Evolutionary conservation across 2,797 vertebrate genomes (phyloP).

Genomic region (Melanogrammus aeglefinus): DNA sequence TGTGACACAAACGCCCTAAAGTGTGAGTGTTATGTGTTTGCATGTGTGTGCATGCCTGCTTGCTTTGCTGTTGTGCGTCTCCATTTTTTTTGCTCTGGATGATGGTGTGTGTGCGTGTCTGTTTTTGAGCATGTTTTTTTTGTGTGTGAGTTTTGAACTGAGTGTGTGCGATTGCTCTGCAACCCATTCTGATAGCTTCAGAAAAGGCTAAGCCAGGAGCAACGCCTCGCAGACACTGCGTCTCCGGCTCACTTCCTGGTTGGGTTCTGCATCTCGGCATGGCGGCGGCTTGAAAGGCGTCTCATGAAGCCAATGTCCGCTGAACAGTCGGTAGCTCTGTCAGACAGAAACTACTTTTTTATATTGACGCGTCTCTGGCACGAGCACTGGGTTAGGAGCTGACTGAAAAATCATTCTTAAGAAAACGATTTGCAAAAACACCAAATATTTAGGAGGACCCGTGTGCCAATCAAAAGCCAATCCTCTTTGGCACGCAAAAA

Average conservation of each 20-base stretch:
- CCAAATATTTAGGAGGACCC: background rate
- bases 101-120: slow-evolving; percentile 30
- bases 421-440: background rate
- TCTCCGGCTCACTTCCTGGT: slow-evolving; percentile 29
- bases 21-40: background rate
- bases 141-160: background rate
- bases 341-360: background rate
- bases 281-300: slow-evolving; percentile 26
- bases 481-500: background rate
- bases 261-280: slow-evolving; percentile 41
- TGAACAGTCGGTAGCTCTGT: slow-evolving; percentile 21
- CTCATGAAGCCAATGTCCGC: slow-evolving; percentile 30
- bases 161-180: slow-evolving; percentile 16
- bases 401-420: background rate
- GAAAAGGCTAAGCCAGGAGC: slow-evolving; percentile 28
- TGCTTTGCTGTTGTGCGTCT: slow-evolving; percentile 1
- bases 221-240: slow-evolving; percentile 30
- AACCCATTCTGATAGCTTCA: slow-evolving; percentile 14
- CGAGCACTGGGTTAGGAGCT: background rate
- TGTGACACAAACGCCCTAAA: background rate
- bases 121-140: slow-evolving; percentile 2
- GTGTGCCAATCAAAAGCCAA: background rate
- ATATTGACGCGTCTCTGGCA: background rate
- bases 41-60: background rate
- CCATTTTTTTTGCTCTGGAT: background rate